Evolutionary conservation across 2,113 vertebrate genomes (phyloP), one percentile per base, ranked within the genome.

Genomic region (Sinocyclocheilus grahami): DNA sequence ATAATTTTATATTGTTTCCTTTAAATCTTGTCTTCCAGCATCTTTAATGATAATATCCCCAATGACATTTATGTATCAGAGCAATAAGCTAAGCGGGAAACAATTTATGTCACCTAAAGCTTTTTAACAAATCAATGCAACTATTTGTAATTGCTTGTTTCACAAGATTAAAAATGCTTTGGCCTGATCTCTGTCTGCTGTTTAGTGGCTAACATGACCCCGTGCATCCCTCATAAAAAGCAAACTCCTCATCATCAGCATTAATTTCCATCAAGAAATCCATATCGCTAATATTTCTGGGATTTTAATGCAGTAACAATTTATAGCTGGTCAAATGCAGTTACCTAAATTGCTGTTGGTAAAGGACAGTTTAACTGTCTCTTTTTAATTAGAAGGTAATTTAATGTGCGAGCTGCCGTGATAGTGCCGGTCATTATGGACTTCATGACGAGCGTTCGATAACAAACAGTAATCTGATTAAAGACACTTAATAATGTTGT

Each of bases 61-160:
- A 42, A 90, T 95, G 97, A 98, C 97, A 97, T 98, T 98, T 97
- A 97, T 97, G 95, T 95, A 95, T 96, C 95, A 93, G 92, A 95
- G 97, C 96, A 96, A 96, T 96, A 97, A 97, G 96, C 97, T 96
- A 96, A 97, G 96, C 95, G 96, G 94, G 96, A 97, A 98, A 97
- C 96, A 97, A 98, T 99, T 99, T 98, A 98, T 98, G 97, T 98
- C 97, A 97, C 96, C 96, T 92, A 95, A 97, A 99, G 98, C 98
- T 97, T 99, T 99, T 99, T 98, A 99, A 97, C 97, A 96, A 98
- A 99, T 99, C 98, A 96, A 98, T 99, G 97, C 95, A 96, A 97
- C 96, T 98, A 97, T 99, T 98, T 98, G 98, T 99, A 99, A 99
- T 99, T 97, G 96, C 97, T 98, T 99, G 98, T 99, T 98, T 98